phyloP scores from a whole-genome alignment of 2,797 vertebrate genomes.

The Myripristis jacobus region DNA sequence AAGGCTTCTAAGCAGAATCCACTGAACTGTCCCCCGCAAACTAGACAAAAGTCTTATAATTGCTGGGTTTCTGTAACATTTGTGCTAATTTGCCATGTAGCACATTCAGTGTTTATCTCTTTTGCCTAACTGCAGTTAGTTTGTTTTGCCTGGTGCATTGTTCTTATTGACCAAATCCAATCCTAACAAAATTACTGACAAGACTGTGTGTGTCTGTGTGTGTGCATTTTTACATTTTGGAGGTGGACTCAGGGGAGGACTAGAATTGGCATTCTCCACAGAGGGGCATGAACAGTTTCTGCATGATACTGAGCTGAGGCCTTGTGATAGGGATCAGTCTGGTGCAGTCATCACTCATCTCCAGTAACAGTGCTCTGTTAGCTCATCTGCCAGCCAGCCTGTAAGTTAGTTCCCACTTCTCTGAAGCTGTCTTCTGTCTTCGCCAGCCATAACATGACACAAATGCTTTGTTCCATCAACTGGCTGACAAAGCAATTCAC shows the following conservation, averaged over 20 bases:
- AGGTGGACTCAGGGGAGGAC: not conserved
- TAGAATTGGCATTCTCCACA: not conserved
- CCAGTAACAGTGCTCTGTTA: not conserved
- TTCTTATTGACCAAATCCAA: not conserved
- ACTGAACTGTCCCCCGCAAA: no score
- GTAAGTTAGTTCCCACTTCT: slow-evolving; percentile 34
- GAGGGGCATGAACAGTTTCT: not conserved
- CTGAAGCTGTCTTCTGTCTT: slow-evolving; percentile 26
- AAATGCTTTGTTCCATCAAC: slow-evolving; percentile 20
- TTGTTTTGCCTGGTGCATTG: not conserved
- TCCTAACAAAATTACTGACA: not conserved
- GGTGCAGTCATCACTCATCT: slow-evolving; percentile 31
- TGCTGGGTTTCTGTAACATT: not conserved
- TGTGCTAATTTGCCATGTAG: not conserved
- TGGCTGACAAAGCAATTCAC: not conserved
- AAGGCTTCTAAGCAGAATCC: no score
- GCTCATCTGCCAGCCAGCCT: slow-evolving; percentile 40
- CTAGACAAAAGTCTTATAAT: no score
- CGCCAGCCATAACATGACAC: slow-evolving; percentile 30
- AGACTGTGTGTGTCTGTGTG: not conserved
- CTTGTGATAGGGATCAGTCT: slow-evolving; percentile 14
- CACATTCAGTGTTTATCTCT: slow-evolving; percentile 7
- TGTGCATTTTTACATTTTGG: not conserved
- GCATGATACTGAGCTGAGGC: not conserved
- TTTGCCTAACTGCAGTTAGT: not conserved